These are phyloP conservation scores for Brachionus paranguensis DNA, from an alignment of 1,140 invertebrate species.

Conservation along the genomic window DNA sequence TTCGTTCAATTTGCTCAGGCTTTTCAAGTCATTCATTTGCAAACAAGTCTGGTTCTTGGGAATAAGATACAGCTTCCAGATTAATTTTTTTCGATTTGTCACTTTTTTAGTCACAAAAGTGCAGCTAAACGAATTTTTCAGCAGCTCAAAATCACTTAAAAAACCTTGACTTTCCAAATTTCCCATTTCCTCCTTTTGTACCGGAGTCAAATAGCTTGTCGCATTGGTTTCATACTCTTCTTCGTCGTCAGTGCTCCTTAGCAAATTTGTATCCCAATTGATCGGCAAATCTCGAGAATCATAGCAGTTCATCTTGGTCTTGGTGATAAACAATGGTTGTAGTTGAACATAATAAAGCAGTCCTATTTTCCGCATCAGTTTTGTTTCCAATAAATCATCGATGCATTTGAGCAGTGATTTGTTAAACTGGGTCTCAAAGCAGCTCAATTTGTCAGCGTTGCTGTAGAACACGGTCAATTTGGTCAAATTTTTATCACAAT, in stretches of 20 bases:
- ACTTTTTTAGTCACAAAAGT: constrained; percentile 15
- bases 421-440: constrained; percentile 9
- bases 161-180: neutral
- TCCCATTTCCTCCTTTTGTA: neutral
- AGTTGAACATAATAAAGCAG: constrained; percentile 7
- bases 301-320: constrained; percentile 33
- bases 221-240: neutral
- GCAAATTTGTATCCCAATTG: neutral
- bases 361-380: constrained; percentile 22
- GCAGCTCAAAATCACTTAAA: neutral
- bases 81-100: constrained; percentile 23
- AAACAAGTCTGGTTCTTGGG: constrained; percentile 27
- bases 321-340: constrained; percentile 24
- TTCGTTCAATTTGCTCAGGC: neutral
- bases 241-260: neutral
- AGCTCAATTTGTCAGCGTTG: neutral
- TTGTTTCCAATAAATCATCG: constrained; percentile 11
- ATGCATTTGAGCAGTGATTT: constrained; percentile 17
- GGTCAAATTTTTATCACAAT: constrained; percentile 32
- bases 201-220: neutral
- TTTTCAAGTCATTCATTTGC: constrained; percentile 19
- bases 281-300: neutral
- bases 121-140: neutral
- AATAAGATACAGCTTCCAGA: constrained; percentile 32
- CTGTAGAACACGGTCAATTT: constrained; percentile 30